Conservation (phyloP, 2,888 invertebrate species). For the Allolobophora icterica region DNA sequence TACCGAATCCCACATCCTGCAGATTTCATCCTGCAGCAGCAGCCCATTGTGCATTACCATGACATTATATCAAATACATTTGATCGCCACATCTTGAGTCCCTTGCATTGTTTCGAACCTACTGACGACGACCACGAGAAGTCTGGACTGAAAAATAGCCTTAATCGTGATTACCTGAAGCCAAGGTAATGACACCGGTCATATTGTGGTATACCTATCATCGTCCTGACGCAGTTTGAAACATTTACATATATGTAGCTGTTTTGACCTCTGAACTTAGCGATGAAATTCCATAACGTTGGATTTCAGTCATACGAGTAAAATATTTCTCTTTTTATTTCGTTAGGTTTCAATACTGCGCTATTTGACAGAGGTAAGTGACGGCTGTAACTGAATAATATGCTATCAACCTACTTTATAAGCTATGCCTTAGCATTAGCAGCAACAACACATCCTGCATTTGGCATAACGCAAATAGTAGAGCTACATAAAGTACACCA, state of each 20-base stretch:
- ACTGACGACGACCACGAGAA: too few species aligned
- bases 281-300: not conserved
- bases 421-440: not conserved
- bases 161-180: too few species aligned
- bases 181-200: too few species aligned
- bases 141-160: too few species aligned
- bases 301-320: not conserved
- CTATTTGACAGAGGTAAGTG: slow-evolving; percentile 25
- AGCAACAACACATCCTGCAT: not conserved
- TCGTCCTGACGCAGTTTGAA: not conserved
- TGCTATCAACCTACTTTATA: too few species aligned
- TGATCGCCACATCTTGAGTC: too few species aligned
- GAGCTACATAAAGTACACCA: not conserved
- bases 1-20: too few species aligned
- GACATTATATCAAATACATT: too few species aligned
- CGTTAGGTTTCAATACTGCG: slow-evolving; percentile 20
- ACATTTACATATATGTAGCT: not conserved
- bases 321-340: slow-evolving; percentile 6
- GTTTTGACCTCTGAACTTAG: not conserved
- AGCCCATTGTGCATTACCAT: too few species aligned
- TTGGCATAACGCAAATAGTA: not conserved
- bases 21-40: too few species aligned
- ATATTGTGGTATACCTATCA: too few species aligned
- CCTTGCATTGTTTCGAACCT: too few species aligned
- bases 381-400: not conserved